Base-by-base conservation (phyloP, 2,113 vertebrate genomes). In the Sula dactylatra region DNA sequence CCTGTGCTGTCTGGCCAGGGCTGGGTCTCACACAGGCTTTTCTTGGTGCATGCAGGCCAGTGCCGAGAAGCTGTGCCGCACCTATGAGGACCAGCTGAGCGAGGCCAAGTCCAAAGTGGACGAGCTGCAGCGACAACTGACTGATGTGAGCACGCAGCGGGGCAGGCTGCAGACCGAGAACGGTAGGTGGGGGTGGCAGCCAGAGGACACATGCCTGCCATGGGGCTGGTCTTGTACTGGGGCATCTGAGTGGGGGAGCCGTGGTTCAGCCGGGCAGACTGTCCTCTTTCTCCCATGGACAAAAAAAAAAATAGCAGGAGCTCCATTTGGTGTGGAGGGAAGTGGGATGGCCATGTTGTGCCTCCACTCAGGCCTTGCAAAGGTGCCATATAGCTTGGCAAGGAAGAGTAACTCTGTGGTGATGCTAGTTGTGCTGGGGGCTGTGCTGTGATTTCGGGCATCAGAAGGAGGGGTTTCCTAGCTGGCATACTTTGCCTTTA, bases 31-130 rank as follows among this genome's bases (percentile, higher is more conserved):
- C 8, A 1, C 6, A 3, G 61, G 61, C 49, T 64, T 36, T 80
- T 50, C 83, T 62, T 73, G 56, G 61, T 34, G 56, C 26, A 8
- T 64, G 24, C 96, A 99, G 99, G 98, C 99, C 69, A 98, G 77
- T 7, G 97, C 98, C 2, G 99, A 99, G 97, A 99, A 99, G 97
- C 98, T 98, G 86, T 99, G 99, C 71, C 98, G 99, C 47, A 96
- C 99, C 42, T 99, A 98, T 1, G 99, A 99, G 96, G 99, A 99
- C 88, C 99, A 99, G 95, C 98, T 99, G 95, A 99, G 98, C 0
- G 99, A 99, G 95, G 98, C 99, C 69, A 99, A 99, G 97, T 95
- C 98, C 95, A 99, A 99, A 62, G 98, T 98, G 54, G 99, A 99
- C 0, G 99, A 99, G 97, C 98, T 99, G 91, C 99, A 99, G 95